These are phyloP conservation scores for Psittacula echo DNA, from an alignment of 2,797 vertebrate species.

Conservation along the genomic window DNA sequence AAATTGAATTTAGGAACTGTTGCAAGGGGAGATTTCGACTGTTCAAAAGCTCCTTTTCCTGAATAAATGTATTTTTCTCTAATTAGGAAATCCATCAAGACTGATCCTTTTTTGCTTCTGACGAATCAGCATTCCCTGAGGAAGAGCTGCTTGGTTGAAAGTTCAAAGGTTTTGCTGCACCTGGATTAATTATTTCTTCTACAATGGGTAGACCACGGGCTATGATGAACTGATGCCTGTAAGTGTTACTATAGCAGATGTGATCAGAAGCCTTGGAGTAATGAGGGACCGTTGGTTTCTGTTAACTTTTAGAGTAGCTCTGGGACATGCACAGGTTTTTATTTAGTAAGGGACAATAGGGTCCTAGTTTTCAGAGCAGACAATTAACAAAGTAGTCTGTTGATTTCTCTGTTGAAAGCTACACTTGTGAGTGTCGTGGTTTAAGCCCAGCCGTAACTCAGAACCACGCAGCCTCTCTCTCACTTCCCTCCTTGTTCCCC, in stretches of 20 bases:
- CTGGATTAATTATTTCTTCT: conserved; percentile 1
- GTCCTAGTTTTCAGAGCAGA: neutral
- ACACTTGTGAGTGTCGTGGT: neutral
- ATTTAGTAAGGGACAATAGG: neutral
- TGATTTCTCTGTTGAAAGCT: neutral
- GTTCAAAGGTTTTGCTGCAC: conserved; percentile 15
- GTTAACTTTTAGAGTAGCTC: neutral
- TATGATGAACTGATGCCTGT: neutral
- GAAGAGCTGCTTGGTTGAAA: neutral
- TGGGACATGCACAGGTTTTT: neutral
- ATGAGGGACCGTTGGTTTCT: neutral
- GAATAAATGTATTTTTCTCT: neutral
- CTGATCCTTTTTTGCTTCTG: neutral
- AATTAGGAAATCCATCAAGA: neutral
- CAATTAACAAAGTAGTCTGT: neutral
- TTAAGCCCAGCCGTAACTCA: no score
- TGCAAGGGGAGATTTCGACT: neutral
- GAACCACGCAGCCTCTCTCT: no score
- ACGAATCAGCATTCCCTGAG: neutral
- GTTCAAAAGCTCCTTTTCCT: neutral
- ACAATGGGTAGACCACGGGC: neutral
- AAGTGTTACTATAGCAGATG: neutral
- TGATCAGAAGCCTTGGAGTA: neutral
- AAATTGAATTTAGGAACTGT: neutral
- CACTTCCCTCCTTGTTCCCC: no score